These are phyloP conservation scores for Apoda limacodes DNA, from an alignment of 2,888 invertebrate genomes.

Conservation along the genomic window DNA sequence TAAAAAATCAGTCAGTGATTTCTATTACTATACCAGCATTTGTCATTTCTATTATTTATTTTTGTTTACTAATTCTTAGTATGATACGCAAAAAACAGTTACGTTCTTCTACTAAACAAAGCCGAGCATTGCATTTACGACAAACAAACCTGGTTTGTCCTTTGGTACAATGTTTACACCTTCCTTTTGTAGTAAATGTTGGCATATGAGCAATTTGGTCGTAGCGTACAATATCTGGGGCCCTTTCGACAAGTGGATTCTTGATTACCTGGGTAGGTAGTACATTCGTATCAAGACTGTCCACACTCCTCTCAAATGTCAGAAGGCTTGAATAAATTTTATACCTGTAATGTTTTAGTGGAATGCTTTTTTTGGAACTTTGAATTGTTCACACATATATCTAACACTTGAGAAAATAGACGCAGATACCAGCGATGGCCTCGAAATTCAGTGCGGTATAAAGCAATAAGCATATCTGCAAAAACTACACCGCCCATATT, in stretches of 20 bases:
- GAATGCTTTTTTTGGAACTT: conserved; percentile 5
- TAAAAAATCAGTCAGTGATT: no score
- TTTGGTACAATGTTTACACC: conserved; percentile 7
- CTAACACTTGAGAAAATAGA: conserved; percentile 4
- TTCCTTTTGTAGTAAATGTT: conserved; percentile 6
- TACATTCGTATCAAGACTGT: conserved; percentile 1
- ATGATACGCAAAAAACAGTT: conserved; percentile 7
- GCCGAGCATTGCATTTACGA: conserved; percentile 6
- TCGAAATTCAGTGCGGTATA: conserved; percentile 6
- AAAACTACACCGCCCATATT: conserved; percentile 11
- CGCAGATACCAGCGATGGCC: conserved; percentile 6
- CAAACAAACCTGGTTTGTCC: conserved; percentile 7
- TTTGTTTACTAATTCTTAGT: no score
- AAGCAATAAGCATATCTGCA: no score
- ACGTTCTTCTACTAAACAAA: conserved; percentile 8
- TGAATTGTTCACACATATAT: conserved; percentile 8
- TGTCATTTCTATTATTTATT: no score
- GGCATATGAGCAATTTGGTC: conserved; percentile 5
- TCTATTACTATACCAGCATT: no score
- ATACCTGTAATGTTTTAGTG: conserved; percentile 1
- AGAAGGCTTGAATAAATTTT: conserved; percentile 1
- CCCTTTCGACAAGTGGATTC: conserved; percentile 1
- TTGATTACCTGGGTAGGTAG: conserved; percentile 2
- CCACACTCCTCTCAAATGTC: conserved; percentile 2
- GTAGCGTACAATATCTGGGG: background rate